Percentiles rank a stretch among this genome's conserved stretches.
phyloP scores from a whole-genome alignment of 2,113 vertebrate species.

The Perca schrenkii region DNA sequence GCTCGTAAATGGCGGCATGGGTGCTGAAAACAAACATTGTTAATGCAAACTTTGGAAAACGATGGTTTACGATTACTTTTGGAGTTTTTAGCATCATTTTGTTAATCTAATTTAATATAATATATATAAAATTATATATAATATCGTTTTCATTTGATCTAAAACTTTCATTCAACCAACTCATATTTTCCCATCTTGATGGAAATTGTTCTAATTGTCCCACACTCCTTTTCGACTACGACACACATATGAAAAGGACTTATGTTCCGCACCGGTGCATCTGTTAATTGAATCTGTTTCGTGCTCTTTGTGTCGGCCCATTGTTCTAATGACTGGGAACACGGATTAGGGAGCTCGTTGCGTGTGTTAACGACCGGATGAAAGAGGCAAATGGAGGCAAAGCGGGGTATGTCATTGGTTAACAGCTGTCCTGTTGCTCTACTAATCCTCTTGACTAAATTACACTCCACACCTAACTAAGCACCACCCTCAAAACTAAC shows the following conservation, averaged over 20 bases:
- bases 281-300: conserved; percentile 78
- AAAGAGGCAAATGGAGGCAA: conserved; percentile 77
- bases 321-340: conserved; percentile 84
- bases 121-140: neutral
- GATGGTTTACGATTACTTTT: neutral
- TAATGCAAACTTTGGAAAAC: neutral
- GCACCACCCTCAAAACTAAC: conserved; percentile 72
- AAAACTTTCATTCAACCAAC: conserved; percentile 1
- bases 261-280: conserved; percentile 67
- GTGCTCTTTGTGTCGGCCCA: conserved; percentile 66
- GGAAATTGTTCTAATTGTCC: conserved; percentile 30
- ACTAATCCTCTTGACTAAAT: conserved; percentile 85
- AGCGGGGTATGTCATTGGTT: conserved; percentile 79
- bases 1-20: conserved; percentile 60
- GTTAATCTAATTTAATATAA: neutral
- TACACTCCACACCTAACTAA: conserved; percentile 84
- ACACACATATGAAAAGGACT: conserved; percentile 67
- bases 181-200: conserved; percentile 32
- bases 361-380: conserved; percentile 82
- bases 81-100: neutral
- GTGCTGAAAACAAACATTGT: conserved; percentile 46
- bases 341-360: conserved; percentile 81
- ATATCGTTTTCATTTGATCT: neutral
- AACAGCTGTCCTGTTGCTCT: conserved; percentile 83
- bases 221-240: conserved; percentile 13